Evolutionary conservation across 2,113 vertebrate species (phyloP).

Genomic region (Papio anubis): DNA sequence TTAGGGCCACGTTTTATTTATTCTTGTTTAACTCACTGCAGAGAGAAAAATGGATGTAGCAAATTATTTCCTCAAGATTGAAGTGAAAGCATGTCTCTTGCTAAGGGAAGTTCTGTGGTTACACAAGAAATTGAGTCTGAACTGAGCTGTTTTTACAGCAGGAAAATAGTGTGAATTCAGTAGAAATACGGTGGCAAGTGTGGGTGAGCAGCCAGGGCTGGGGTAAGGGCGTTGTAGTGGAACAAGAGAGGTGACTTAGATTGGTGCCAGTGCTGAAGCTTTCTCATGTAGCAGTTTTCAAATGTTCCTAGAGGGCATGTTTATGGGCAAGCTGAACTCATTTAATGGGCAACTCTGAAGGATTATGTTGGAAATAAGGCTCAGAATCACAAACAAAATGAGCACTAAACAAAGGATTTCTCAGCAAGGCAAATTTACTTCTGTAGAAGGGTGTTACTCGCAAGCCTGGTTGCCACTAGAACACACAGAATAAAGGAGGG

Average conservation of each 20-base stretch:
- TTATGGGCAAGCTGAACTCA: background rate
- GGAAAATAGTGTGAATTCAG: background rate
- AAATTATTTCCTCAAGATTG: background rate
- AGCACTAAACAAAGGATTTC: no score
- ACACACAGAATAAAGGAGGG: no score
- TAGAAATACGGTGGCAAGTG: background rate
- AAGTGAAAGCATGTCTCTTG: background rate
- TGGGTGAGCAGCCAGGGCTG: background rate
- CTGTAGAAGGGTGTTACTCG: no score
- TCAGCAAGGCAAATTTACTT: no score
- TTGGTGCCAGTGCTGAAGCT: background rate
- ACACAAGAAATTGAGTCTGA: background rate
- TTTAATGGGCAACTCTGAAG: background rate
- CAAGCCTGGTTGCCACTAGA: no score
- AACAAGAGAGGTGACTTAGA: background rate
- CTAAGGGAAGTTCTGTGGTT: background rate
- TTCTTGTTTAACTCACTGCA: background rate
- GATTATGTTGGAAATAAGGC: no score
- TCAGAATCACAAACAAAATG: no score
- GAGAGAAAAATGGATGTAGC: background rate
- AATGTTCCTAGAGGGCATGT: background rate
- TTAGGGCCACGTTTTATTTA: background rate
- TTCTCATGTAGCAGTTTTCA: background rate
- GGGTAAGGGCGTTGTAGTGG: background rate
- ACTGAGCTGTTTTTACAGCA: background rate